Evolutionary conservation across 2,113 vertebrate species (phyloP).

Genomic region (Brachionichthys hirsutus): DNA sequence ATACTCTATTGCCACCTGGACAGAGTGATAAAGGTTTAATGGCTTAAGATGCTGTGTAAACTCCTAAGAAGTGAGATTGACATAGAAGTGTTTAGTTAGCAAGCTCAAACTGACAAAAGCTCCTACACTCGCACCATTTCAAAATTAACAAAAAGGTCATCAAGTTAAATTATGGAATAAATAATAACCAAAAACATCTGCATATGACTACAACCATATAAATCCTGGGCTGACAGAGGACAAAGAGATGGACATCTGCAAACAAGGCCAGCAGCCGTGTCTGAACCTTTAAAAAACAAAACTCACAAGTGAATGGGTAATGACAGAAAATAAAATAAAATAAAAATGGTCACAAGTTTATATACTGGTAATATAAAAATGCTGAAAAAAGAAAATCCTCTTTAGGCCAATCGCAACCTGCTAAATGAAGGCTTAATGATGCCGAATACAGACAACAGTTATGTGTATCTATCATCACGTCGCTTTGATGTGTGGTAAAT

Average conservation of each 20-base stretch:
- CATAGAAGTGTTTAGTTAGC: slow-evolving; percentile 17
- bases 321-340: no score
- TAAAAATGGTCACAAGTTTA: no score
- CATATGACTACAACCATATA: slow-evolving; percentile 6
- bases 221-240: slow-evolving; percentile 5
- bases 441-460: no score
- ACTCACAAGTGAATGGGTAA: no score
- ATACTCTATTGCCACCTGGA: not conserved
- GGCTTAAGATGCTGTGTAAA: not conserved
- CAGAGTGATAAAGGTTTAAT: slow-evolving; percentile 2
- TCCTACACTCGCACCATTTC: not conserved
- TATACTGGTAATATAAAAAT: no score
- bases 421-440: no score
- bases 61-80: slow-evolving; percentile 2
- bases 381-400: no score
- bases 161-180: slow-evolving; percentile 6
- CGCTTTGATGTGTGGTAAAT: no score
- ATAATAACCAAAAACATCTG: slow-evolving; percentile 10
- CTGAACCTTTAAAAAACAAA: not conserved
- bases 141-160: slow-evolving; percentile 22
- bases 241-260: not conserved
- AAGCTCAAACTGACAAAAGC: slow-evolving; percentile 15
- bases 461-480: no score
- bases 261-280: slow-evolving; percentile 14
- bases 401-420: no score